Conservation (phyloP, 2,113 vertebrate species). For the Grallaria varia region DNA sequence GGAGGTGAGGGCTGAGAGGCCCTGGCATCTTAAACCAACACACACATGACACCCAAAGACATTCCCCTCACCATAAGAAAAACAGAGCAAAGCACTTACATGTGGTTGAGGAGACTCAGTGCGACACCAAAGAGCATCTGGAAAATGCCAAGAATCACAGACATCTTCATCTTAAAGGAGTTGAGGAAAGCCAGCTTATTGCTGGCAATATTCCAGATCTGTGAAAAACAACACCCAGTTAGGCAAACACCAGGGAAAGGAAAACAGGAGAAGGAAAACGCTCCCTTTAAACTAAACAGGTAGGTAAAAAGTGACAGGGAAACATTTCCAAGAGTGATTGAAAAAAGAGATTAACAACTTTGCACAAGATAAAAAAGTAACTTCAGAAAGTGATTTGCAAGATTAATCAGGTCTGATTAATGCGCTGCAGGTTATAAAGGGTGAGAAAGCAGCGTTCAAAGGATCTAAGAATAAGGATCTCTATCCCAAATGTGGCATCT, state of each 20-base stretch:
- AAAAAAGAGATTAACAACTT: neutral
- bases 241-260: neutral
- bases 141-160: slow-evolving; percentile 89
- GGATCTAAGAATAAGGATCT: neutral
- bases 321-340: neutral
- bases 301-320: neutral
- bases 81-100: slow-evolving; percentile 72
- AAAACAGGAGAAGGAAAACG: neutral
- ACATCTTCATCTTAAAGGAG: slow-evolving; percentile 99
- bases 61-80: neutral
- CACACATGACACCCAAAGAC: neutral
- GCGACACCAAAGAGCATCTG: slow-evolving; percentile 96
- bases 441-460: neutral
- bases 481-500: neutral
- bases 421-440: neutral
- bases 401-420: neutral
- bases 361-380: neutral
- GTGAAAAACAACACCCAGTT: neutral
- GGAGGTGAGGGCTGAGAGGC: neutral
- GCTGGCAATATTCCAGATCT: slow-evolving; percentile 95
- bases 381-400: neutral
- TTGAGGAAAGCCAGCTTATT: slow-evolving; percentile 98
- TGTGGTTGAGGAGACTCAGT: slow-evolving; percentile 92
- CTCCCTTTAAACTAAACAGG: neutral
- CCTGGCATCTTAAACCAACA: neutral